Conservation (phyloP, 1,140 invertebrate genomes). For the Trichonephila clavipes region DNA sequence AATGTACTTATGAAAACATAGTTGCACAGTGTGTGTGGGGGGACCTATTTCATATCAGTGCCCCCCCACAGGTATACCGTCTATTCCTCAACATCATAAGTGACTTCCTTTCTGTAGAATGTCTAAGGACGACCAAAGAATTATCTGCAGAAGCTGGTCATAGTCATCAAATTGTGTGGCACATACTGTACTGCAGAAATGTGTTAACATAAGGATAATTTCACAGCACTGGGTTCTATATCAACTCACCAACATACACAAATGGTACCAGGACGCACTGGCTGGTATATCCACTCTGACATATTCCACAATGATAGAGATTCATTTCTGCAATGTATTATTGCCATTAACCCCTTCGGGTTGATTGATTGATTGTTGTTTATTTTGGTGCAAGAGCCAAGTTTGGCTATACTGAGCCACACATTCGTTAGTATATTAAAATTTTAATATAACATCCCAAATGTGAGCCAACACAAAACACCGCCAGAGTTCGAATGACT, state of each 20-base stretch:
- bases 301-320: too few relatives aligned
- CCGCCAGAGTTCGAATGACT: too few relatives aligned
- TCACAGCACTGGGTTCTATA: background rate
- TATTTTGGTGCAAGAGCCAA: too few relatives aligned
- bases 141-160: background rate
- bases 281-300: too few relatives aligned
- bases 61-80: background rate
- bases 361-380: too few relatives aligned
- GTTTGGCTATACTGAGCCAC: too few relatives aligned
- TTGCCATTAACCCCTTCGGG: too few relatives aligned
- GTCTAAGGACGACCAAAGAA: background rate
- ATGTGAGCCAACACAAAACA: too few relatives aligned
- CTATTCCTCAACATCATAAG: background rate
- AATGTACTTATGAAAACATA: background rate
- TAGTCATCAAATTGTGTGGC: background rate
- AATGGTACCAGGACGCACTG: background rate
- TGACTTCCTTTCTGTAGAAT: background rate
- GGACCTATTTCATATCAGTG: background rate
- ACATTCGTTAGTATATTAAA: too few relatives aligned
- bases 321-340: too few relatives aligned
- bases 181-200: background rate
- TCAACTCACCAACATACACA: background rate
- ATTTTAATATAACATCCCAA: too few relatives aligned
- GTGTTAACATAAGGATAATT: background rate
- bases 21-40: too few relatives aligned